Evolutionary conservation across 2,113 vertebrate genomes (phyloP).

Genomic region (Daphoenositta chrysoptera): DNA sequence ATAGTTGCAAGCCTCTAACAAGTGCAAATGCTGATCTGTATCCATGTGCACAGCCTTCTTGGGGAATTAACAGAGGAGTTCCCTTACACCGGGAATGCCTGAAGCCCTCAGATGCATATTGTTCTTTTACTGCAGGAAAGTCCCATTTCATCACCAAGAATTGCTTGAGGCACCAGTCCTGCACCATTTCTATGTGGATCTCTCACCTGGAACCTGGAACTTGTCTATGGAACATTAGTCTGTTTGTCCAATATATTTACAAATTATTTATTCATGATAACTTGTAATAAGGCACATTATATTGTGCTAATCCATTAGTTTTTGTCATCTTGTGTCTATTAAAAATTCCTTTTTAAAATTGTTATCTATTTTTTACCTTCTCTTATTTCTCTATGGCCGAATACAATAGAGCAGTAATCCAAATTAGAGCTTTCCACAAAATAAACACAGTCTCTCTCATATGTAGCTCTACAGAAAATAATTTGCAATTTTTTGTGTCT

Average conservation of each 20-base stretch:
- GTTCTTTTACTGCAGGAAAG: neutral
- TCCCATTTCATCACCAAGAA: neutral
- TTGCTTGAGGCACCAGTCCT: neutral
- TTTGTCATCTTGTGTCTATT: neutral
- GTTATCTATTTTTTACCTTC: neutral
- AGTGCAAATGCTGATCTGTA: neutral
- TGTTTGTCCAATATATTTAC: neutral
- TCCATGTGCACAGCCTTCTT: neutral
- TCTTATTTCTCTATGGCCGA: neutral
- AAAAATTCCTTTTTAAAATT: neutral
- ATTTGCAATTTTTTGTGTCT: neutral
- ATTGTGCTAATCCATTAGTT: neutral
- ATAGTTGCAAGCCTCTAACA: neutral
- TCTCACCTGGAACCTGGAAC: neutral
- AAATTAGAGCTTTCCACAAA: neutral
- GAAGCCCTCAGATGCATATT: neutral
- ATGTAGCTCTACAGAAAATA: neutral
- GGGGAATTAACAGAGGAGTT: neutral
- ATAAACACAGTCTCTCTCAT: neutral
- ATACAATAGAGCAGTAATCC: neutral
- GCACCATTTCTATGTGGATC: neutral
- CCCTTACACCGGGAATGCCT: neutral
- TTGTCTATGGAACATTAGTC: neutral
- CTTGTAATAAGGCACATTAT: neutral
- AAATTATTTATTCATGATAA: neutral